These are phyloP conservation scores for Cygnus buccinator DNA, from an alignment of 2,113 vertebrate species.

Conservation along the genomic window DNA sequence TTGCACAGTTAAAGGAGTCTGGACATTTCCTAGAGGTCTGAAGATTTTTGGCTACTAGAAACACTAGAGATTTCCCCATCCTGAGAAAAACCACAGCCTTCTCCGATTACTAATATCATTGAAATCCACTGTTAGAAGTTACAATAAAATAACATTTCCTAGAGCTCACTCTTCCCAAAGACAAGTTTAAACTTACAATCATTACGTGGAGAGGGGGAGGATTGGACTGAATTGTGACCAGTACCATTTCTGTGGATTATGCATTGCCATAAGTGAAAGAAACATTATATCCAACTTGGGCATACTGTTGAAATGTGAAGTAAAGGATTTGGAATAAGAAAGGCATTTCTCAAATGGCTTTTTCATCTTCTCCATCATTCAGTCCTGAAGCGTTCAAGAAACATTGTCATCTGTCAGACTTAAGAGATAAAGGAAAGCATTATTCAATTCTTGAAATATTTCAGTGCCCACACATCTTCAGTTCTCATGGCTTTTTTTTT, in stretches of 20 bases:
- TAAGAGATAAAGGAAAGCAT: slow-evolving; percentile 56
- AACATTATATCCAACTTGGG: neutral
- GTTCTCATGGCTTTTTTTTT: slow-evolving; percentile 70
- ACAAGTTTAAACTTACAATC: slow-evolving; percentile 17
- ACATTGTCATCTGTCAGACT: slow-evolving; percentile 51
- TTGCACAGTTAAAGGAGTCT: neutral
- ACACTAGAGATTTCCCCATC: slow-evolving; percentile 22
- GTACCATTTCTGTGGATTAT: neutral
- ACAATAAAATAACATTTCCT: slow-evolving; percentile 40
- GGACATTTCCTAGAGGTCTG: slow-evolving; percentile 51
- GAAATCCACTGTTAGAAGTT: slow-evolving; percentile 42
- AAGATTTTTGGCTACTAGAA: slow-evolving; percentile 54
- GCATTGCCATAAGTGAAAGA: slow-evolving; percentile 31
- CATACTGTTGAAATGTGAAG: slow-evolving; percentile 3
- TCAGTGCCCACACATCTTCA: slow-evolving; percentile 70
- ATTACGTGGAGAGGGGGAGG: neutral
- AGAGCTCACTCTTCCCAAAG: neutral
- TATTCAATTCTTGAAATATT: slow-evolving; percentile 72
- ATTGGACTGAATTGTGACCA: neutral
- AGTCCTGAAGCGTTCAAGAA: slow-evolving; percentile 35
- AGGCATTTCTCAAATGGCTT: slow-evolving; percentile 46
- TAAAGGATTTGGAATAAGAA: slow-evolving; percentile 29
- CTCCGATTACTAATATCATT: slow-evolving; percentile 51
- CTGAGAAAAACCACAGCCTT: slow-evolving; percentile 50
- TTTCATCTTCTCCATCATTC: slow-evolving; percentile 45